Evolutionary conservation across 2,888 invertebrate species (phyloP).

Genomic region (Leptinotarsa rubiginosa): DNA sequence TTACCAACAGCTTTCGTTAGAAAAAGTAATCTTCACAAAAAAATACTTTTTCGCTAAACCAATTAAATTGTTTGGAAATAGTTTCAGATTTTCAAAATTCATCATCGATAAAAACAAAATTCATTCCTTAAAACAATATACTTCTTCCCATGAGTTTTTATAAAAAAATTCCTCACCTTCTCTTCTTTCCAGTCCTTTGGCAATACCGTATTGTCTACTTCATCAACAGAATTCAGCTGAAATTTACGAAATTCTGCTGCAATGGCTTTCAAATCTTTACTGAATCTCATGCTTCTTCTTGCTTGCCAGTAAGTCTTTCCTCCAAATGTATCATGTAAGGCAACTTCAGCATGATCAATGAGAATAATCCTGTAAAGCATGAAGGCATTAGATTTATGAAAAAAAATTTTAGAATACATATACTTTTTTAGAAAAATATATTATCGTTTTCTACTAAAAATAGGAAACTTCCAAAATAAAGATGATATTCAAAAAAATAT

Average conservation of each 20-base stretch:
- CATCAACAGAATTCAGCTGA: conserved; percentile 74
- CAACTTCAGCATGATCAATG: conserved; percentile 86
- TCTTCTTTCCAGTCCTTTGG: conserved; percentile 74
- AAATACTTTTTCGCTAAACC: too few species aligned
- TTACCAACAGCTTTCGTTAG: too few species aligned
- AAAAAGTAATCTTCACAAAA: too few species aligned
- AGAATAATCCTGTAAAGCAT: conserved; percentile 70
- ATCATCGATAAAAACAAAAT: too few species aligned
- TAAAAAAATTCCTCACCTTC: conserved; percentile 61
- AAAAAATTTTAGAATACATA: background rate
- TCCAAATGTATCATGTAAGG: conserved; percentile 90
- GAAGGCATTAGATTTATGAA: background rate
- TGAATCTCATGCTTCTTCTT: conserved; percentile 92
- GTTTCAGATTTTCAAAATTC: too few species aligned
- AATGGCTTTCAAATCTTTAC: conserved; percentile 73
- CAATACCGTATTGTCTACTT: conserved; percentile 71
- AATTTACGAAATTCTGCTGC: conserved; percentile 76
- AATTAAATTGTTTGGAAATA: too few species aligned
- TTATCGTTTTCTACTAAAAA: too few species aligned
- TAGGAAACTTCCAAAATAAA: too few species aligned
- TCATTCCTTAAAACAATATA: too few species aligned
- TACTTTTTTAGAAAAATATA: too few species aligned
- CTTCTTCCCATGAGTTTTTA: too few species aligned
- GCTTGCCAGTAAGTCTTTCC: conserved; percentile 86
- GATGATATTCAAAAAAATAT: too few species aligned